Evolutionary conservation across 2,888 invertebrate species (phyloP).

Genomic region (Acanthoscelides obtectus): DNA sequence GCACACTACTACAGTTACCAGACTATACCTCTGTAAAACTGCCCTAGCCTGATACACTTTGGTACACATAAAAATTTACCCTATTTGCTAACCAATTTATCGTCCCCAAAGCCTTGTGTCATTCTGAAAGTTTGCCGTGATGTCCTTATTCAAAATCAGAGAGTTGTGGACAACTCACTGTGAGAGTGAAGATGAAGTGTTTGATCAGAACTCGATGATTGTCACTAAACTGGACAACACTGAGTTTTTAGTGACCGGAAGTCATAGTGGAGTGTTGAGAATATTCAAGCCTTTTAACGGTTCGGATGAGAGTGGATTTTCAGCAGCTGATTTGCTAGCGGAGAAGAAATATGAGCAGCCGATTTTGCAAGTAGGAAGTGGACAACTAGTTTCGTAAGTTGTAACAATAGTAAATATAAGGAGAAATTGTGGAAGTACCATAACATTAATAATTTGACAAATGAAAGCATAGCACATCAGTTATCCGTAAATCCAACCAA

Average conservation of each 20-base stretch:
- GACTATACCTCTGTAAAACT: neutral
- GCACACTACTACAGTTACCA: neutral
- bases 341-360: conserved; percentile 71
- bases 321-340: conserved; percentile 64
- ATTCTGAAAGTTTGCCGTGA: conserved; percentile 39
- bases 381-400: conserved; percentile 80
- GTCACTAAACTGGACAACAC: conserved; percentile 53
- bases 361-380: conserved; percentile 76
- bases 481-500: no score
- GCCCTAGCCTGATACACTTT: neutral
- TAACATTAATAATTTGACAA: no score
- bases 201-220: conserved; percentile 50
- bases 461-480: no score
- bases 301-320: conserved; percentile 47
- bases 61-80: neutral
- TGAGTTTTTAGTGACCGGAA: conserved; percentile 74
- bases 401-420: neutral
- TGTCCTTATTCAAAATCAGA: conserved; percentile 91
- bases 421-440: neutral
- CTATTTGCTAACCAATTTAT: neutral
- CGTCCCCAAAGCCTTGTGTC: neutral
- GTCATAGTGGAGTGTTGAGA: conserved; percentile 74
- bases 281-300: conserved; percentile 62
- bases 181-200: conserved; percentile 54
- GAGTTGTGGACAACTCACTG: conserved; percentile 83